These are phyloP conservation scores for Ceuthmochares aereus DNA, from an alignment of 2,113 vertebrate genomes.

Conservation along the genomic window DNA sequence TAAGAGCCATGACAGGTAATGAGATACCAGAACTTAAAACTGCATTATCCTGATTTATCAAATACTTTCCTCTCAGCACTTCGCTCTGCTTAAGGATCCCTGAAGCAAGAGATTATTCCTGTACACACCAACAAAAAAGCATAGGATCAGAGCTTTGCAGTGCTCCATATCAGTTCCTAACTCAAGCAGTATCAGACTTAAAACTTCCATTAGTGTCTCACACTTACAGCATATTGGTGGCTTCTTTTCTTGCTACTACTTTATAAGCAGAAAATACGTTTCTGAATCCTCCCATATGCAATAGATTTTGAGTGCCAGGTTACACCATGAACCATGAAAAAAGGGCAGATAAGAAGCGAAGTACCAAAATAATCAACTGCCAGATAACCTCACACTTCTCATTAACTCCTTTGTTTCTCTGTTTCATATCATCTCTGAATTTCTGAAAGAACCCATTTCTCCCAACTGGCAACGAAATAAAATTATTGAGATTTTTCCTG, in stretches of 20 bases:
- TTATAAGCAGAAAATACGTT: not conserved
- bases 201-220: not conserved
- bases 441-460: not conserved
- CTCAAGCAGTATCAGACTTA: not conserved
- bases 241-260: not conserved
- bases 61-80: conserved; percentile 35
- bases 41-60: conserved; percentile 50
- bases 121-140: not conserved
- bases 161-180: not conserved
- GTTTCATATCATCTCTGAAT: not conserved
- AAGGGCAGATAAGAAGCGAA: not conserved
- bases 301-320: not conserved
- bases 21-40: conserved; percentile 55
- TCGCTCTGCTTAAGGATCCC: conserved; percentile 34
- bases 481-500: not conserved
- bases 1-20: conserved; percentile 19
- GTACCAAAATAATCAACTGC: not conserved
- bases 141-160: not conserved
- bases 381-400: not conserved
- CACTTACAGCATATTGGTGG: not conserved
- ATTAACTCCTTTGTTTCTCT: not conserved
- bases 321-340: not conserved
- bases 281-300: not conserved
- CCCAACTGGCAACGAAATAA: not conserved
- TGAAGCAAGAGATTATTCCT: conserved; percentile 28